Evolutionary conservation across 2,113 vertebrate species (phyloP), one percentile per base, ranked within the genome.

Genomic region (Pangasianodon hypophthalmus): DNA sequence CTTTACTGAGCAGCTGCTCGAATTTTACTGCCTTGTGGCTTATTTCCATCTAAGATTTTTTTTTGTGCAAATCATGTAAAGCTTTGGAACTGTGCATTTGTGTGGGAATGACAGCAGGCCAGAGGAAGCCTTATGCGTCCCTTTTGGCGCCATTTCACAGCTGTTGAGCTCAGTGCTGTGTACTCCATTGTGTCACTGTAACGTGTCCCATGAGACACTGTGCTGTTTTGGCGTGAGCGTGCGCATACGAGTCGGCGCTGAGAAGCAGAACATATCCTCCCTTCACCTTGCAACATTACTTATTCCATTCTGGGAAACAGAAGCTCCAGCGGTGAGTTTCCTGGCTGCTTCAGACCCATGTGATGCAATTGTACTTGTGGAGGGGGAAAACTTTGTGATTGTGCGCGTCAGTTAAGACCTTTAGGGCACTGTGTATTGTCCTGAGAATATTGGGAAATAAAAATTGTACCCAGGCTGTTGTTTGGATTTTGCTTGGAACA

Each of bases 81-180:
- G 75, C 48, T 48, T 84, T 46, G 41, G 24, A 37, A 52, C 75
- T 85, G 88, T 80, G 80, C n/a, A 62, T 87, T 81, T 62, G 54
- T 88, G 62, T 73, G 88, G 71, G 88, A 89, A 73, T 73, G 88
- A 90, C 83, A 82, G 80, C 24, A 84, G 86, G 86, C 87, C 86
- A 6, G 82, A 88, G 83, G 48, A 88, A 90, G 84, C 41, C 52
- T 77, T 77, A 58, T 52, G 46, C 32, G 37, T 88, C 83, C 56
- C 60, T 86, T 91, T 91, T 92, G 91, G 90, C 91, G 90, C 90
- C 90, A 90, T 88, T 92, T 92, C 86, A 88, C 90, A 92, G 91
- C 91, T 92, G 91, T 92, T 90, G 64, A 77, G 37, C 64, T 75
- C 86, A 69, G 73, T 54, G 54, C 90, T 81, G 88, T 86, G 77